Base-by-base conservation (phyloP, 2,888 invertebrate genomes). In the Drosophila barbarae region DNA sequence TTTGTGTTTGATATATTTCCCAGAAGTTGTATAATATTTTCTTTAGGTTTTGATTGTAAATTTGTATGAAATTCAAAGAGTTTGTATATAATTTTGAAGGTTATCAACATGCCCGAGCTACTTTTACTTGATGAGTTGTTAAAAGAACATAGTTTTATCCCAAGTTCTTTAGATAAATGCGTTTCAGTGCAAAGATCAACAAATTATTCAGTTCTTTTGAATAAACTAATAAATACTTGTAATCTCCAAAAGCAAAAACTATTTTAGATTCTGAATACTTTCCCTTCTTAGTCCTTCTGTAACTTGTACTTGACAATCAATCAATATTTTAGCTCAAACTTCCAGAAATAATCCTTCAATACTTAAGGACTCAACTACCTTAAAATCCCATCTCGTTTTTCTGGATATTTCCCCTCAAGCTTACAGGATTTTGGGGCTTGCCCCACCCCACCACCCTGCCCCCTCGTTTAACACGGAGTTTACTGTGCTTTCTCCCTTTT, bases 401-500 rank as follows among this genome's bases (percentile, higher is more conserved):
- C 18, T 6, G n/a, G 10, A 13, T 18, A 28, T 21, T 21, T 21
- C 15, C 21, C 15, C 21, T 4, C 15, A 30, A 53, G 21, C 52
- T 52, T 52, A 12, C 28, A 28, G 28, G 18, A 23, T 23, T 49
- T 35, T 8, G 18, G 30, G 12, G 18, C 30, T 15, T 26, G 4
- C 13, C 26, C 10, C 18, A 5, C 10, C 18, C 0, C 7, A 7
- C 26, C 7, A 18, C 12, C 3, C 1, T 9, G 2, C 3, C 1
- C n/a, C 4, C 8, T 21, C 9, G 9, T 15, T 56, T 53, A 15
- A 53, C 30, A 57, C 28, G 15, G 35, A 42, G 57, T 57, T 58
- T 42, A 30, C 41, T 42, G 34, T n/a, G 56, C 42, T 46, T 23
- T 23, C 30, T 46, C 13, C 46, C 46, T 30, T 30, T 15, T 50